These are phyloP conservation scores for Brachirus orientalis DNA, from an alignment of 2,113 vertebrate species.

Conservation along the genomic window DNA sequence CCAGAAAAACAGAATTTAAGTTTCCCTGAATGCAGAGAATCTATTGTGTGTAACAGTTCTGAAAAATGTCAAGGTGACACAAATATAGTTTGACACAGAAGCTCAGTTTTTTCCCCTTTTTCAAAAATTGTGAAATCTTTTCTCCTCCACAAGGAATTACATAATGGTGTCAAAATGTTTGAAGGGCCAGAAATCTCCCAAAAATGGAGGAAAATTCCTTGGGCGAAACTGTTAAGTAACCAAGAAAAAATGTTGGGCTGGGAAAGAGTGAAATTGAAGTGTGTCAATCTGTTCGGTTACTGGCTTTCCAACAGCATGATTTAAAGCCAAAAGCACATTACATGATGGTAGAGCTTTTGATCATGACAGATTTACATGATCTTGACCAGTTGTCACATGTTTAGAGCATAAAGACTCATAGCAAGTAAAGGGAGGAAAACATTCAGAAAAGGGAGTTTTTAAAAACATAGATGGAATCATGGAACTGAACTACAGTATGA, in stretches of 20 bases:
- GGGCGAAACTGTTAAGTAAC: too few relatives aligned
- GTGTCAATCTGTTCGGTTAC: neutral
- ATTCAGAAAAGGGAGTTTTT: neutral
- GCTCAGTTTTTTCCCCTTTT: neutral
- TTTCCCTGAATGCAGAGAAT: conserved; percentile 16
- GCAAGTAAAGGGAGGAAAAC: neutral
- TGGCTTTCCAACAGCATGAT: neutral
- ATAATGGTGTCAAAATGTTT: neutral
- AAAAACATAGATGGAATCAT: neutral
- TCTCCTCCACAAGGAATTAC: neutral
- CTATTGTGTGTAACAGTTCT: neutral
- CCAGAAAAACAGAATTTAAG: conserved; percentile 3
- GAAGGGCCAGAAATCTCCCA: too few relatives aligned
- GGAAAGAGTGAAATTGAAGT: neutral
- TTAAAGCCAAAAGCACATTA: neutral
- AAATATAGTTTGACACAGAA: neutral
- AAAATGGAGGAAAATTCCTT: too few relatives aligned
- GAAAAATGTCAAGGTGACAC: conserved; percentile 8
- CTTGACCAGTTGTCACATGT: neutral
- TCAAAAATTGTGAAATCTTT: neutral
- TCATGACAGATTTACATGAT: neutral
- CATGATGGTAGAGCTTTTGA: neutral
- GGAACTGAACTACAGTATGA: neutral
- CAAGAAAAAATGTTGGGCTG: too few relatives aligned
- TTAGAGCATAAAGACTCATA: too few relatives aligned